These are phyloP conservation scores for Bungarus multicinctus DNA, from an alignment of 2,113 vertebrate genomes.

Conservation along the genomic window DNA sequence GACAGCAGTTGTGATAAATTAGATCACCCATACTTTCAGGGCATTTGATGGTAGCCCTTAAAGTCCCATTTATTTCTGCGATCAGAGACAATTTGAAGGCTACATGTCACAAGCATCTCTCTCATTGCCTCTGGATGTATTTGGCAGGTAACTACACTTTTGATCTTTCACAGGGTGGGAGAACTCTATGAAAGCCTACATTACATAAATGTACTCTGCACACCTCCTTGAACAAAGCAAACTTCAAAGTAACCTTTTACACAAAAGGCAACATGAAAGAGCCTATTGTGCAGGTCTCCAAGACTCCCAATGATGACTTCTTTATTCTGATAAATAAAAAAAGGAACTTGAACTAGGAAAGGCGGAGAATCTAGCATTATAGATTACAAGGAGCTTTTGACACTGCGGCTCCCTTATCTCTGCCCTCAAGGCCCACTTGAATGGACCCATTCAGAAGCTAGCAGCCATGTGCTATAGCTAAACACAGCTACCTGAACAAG, in stretches of 20 bases:
- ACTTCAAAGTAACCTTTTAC: not conserved
- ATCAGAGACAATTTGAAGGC: not conserved
- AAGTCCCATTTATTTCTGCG: not conserved
- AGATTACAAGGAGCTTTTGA: slow-evolving; percentile 33
- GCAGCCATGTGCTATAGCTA: not conserved
- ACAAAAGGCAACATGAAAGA: slow-evolving; percentile 14
- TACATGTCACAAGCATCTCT: not conserved
- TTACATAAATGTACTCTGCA: not conserved
- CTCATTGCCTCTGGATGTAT: not conserved
- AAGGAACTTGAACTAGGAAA: not conserved
- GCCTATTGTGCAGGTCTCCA: slow-evolving; percentile 4
- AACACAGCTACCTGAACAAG: slow-evolving; percentile 20
- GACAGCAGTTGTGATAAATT: not conserved
- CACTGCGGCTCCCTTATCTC: not conserved
- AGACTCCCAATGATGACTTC: not conserved
- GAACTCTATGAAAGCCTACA: not conserved
- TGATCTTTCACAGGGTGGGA: not conserved
- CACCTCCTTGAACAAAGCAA: not conserved
- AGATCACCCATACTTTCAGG: not conserved
- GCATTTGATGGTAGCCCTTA: not conserved
- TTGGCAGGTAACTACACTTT: not conserved
- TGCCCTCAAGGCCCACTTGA: slow-evolving; percentile 22
- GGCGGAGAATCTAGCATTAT: slow-evolving; percentile 1
- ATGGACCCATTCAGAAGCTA: slow-evolving; percentile 29
- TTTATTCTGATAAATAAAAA: slow-evolving; percentile 26